Evolutionary conservation across 2,113 vertebrate genomes (phyloP), one percentile per base, ranked within the genome.

Genomic region (Delphinapterus leucas): DNA sequence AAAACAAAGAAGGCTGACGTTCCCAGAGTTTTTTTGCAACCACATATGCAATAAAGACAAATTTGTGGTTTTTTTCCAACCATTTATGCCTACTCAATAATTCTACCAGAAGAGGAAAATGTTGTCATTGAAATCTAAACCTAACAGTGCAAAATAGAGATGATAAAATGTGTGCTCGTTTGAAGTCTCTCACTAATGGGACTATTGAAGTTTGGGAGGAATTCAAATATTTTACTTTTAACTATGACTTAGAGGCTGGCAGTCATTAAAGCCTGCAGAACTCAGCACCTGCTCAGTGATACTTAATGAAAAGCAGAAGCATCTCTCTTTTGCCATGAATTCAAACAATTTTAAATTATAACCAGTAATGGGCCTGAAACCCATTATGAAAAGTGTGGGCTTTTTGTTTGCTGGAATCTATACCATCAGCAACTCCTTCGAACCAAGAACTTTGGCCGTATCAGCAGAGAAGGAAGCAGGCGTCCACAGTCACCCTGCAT

Each of bases 291-390:
- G 96, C 80, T 96, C 82, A n/a, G 47, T 47, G 88, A 89, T 26
- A 80, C 93, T 80, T 96, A 98, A 98, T 96, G 91, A 96, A 94
- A 97, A 96, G 41, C 95, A 96, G 95, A 95, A 97, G 11, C n/a
- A 41, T 38, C 73, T 38, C 41, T 31, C 76, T 90, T 49, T 44
- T 83, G 68, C 68, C 90, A 83, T 63, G 36, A 85, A 95, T 73
- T 81, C 53, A 47, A 96, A 90, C 70, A 81, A 41, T 70, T 88
- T 95, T 47, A 96, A 97, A 88, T 93, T 80, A 95, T 80, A 91
- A 88, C 87, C 91, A 95, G 77, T 86, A 93, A 95, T 26, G 44
- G 55, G 61, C 38, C 85, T 96, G 95, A 95, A 97, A 88, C 55
- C 28, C 85, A 97, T 96, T 95, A 97, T 36, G 88, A 73, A 93